Evolutionary conservation across 2,113 vertebrate genomes (phyloP), one percentile per base, ranked within the genome.

Genomic region (Morone saxatilis): DNA sequence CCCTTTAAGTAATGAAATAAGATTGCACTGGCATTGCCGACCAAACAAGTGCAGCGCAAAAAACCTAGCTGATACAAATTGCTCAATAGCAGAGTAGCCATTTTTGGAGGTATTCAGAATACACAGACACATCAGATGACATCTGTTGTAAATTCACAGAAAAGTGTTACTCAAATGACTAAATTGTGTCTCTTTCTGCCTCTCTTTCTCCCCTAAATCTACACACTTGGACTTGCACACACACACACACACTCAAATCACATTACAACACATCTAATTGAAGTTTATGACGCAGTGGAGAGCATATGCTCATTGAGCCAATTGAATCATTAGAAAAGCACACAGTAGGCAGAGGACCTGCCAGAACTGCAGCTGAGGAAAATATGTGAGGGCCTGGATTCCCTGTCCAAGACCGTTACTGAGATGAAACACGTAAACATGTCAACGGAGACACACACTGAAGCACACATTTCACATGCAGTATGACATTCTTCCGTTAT

Each of bases 261-360:
- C 87, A 95, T 96, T 95, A 94, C 72, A 84, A 86, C 87, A 83
- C 88, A 83, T 89, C 87, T 96, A 96, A 96, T 95, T 95, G 94
- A 94, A 88, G 88, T 94, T 94, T 95, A 94, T 93, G 94, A 91
- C 90, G 85, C 91, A 71, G 86, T 83, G 89, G 87, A 84, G 94
- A 95, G 91, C 95, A 95, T 96, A 96, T 96, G 96, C 92, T 95
- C 93, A 88, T 94, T 94, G 87, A 81, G 91, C 87, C 94, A 94
- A 95, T 94, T 90, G 91, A 95, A 95, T 95, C 89, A 95, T 93
- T 92, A 92, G 87, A 91, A 94, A 93, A 93, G 82, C 88, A 86
- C 94, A 92, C 94, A 89, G 94, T 91, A 88, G 93, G 94, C 86
- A 50, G 74, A 85, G 82, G 82, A 93, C 78, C 88, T 93, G 94